These are phyloP conservation scores for Manis crassicaudata DNA, from an alignment of 2,797 vertebrate genomes.

Conservation along the genomic window DNA sequence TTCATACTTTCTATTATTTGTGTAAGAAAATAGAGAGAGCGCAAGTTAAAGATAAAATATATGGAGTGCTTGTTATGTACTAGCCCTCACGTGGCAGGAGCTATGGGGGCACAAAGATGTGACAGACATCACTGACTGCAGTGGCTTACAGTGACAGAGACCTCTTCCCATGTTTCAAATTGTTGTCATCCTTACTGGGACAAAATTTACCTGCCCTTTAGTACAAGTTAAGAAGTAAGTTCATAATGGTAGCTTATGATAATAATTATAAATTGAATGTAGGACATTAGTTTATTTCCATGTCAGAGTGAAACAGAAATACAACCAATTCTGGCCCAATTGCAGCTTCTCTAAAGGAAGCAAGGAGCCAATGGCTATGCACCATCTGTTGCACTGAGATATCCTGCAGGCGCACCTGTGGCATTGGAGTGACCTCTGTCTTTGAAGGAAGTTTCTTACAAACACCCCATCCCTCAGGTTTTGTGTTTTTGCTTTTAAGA, in stretches of 20 bases:
- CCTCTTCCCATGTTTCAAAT: not conserved
- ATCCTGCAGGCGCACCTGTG: not conserved
- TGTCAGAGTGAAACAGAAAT: not conserved
- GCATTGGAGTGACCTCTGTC: not conserved
- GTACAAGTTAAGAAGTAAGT: not conserved
- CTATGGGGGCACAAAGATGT: not conserved
- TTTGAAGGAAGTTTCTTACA: not conserved
- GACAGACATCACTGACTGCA: not conserved
- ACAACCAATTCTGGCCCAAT: not conserved
- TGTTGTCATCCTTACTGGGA: not conserved
- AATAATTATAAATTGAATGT: not conserved
- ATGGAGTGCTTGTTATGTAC: not conserved
- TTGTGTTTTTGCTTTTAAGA: constrained; percentile 1
- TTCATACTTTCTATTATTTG: not conserved
- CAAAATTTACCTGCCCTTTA: not conserved
- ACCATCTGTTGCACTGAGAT: not conserved
- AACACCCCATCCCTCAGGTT: not conserved
- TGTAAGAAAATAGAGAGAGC: not conserved
- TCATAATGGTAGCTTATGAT: not conserved
- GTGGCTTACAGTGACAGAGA: not conserved
- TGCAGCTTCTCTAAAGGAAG: not conserved
- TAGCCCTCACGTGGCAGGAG: not conserved
- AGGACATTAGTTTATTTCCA: not conserved
- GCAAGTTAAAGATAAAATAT: not conserved
- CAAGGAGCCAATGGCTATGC: not conserved